These are phyloP conservation scores for Chromobotia macracanthus DNA, from an alignment of 2,797 vertebrate species.

Conservation along the genomic window DNA sequence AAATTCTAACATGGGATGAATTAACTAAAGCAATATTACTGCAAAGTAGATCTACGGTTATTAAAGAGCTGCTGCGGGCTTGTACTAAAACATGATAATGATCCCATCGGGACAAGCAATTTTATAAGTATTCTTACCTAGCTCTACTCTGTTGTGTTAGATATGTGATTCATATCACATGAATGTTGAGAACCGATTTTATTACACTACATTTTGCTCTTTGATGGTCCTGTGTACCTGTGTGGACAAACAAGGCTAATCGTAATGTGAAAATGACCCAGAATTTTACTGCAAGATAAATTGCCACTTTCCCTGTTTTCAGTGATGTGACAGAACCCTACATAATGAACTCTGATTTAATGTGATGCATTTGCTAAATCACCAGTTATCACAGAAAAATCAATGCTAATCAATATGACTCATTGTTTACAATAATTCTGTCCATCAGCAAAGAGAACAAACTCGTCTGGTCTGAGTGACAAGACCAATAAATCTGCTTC, in stretches of 20 bases:
- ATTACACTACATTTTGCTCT: background rate
- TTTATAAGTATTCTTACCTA: background rate
- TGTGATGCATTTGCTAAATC: constrained; percentile 41
- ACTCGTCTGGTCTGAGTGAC: constrained; percentile 34
- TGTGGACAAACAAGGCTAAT: constrained; percentile 8
- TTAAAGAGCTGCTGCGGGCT: constrained; percentile 6
- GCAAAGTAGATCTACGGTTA: background rate
- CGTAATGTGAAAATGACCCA: background rate
- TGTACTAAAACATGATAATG: constrained; percentile 28
- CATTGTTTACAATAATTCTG: constrained; percentile 54
- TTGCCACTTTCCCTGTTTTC: constrained; percentile 7
- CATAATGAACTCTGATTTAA: constrained; percentile 33
- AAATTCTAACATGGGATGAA: constrained; percentile 11
- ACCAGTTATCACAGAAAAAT: constrained; percentile 38
- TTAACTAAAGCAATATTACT: constrained; percentile 16
- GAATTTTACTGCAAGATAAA: constrained; percentile 12
- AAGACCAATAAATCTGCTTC: constrained; percentile 45
- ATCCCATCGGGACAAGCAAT: constrained; percentile 20
- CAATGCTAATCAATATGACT: constrained; percentile 55
- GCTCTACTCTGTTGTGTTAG: constrained; percentile 1
- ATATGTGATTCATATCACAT: constrained; percentile 21
- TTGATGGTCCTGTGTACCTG: background rate
- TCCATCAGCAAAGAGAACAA: constrained; percentile 40
- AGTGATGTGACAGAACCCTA: constrained; percentile 19
- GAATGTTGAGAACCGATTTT: constrained; percentile 3